A percentile compares a stretch with the other conserved stretches of the same genome.
These are phyloP conservation scores for Bombus waltoni DNA, from an alignment of 1,140 invertebrate genomes.

Conservation along the genomic window DNA sequence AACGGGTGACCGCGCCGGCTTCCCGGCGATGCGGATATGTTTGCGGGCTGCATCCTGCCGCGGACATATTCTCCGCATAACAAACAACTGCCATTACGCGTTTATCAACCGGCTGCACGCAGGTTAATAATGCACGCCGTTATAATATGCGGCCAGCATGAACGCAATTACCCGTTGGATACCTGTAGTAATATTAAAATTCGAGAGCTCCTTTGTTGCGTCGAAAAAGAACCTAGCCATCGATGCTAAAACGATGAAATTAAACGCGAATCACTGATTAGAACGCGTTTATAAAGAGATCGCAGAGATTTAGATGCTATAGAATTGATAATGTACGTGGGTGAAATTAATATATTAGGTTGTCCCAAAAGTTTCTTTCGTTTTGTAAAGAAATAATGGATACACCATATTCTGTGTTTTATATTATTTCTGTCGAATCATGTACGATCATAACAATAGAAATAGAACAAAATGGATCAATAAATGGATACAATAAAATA, in stretches of 20 bases:
- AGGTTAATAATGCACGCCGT: constrained; percentile 17
- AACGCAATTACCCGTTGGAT: constrained; percentile 37
- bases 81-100: constrained; percentile 57
- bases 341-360: neutral
- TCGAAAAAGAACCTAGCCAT: neutral
- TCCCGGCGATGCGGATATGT: neutral
- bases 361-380: no score
- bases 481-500: no score
- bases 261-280: neutral
- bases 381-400: no score
- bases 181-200: constrained; percentile 43
- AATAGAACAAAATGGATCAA: no score
- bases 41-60: neutral
- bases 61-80: constrained; percentile 31
- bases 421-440: no score
- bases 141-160: constrained; percentile 37
- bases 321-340: no score
- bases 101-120: constrained; percentile 54
- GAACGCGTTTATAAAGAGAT: neutral
- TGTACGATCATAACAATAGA: no score
- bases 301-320: neutral
- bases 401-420: no score
- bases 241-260: neutral
- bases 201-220: neutral
- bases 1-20: neutral